A percentile compares a stretch with the other conserved stretches of the same genome.
Conservation (phyloP, 1,140 invertebrate genomes). For the Eufriesea mexicana region DNA sequence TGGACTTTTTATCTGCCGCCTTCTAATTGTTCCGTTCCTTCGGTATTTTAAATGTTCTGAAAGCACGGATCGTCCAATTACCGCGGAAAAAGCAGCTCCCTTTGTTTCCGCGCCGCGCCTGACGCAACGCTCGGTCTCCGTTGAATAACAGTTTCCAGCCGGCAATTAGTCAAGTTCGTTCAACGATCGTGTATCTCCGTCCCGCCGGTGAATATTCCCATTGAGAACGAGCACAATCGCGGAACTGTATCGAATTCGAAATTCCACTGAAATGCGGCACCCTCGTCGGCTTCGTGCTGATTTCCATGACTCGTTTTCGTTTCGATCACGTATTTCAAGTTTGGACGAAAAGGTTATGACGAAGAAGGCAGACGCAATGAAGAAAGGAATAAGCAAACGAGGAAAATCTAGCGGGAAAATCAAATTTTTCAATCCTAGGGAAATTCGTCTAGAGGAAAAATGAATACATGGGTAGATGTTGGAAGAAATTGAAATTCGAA, state of each 20-base stretch:
- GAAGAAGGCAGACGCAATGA: too few relatives aligned
- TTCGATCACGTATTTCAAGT: too few relatives aligned
- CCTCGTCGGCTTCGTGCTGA: neutral
- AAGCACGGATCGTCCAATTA: neutral
- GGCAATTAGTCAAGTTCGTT: slow-evolving; percentile 19
- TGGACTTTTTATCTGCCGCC: neutral
- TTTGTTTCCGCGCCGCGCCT: neutral
- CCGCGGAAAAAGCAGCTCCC: neutral
- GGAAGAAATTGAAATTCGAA: neutral
- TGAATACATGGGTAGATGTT: too few relatives aligned
- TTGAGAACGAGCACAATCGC: neutral
- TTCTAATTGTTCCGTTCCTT: neutral
- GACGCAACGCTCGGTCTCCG: too few relatives aligned
- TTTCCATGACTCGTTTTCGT: too few relatives aligned
- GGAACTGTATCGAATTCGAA: neutral
- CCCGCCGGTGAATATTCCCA: neutral
- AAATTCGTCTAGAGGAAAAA: too few relatives aligned
- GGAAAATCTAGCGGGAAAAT: too few relatives aligned
- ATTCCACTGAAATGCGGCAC: neutral
- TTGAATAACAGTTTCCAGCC: slow-evolving; percentile 2
- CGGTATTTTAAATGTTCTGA: neutral
- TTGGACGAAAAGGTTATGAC: too few relatives aligned
- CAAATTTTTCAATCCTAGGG: too few relatives aligned
- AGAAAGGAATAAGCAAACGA: too few relatives aligned
- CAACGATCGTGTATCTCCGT: slow-evolving; percentile 10